Percentiles rank a stretch among this genome's conserved stretches.
Conservation (phyloP, 2,113 vertebrate genomes). For the Lucifuga dentata region DNA sequence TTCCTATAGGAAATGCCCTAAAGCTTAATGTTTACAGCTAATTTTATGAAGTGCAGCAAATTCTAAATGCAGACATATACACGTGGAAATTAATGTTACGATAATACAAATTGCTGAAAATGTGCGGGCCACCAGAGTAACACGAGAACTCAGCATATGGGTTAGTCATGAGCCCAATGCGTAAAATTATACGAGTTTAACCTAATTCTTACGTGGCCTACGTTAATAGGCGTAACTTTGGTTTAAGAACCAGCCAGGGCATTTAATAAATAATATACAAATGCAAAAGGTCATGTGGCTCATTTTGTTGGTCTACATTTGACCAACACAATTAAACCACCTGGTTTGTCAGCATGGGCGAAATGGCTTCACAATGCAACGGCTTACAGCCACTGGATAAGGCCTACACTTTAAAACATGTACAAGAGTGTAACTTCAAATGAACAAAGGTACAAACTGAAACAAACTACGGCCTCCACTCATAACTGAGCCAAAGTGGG, state of each 20-base stretch:
- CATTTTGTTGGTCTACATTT: slow-evolving; percentile 73
- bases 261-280: slow-evolving; percentile 4
- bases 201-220: not conserved
- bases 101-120: slow-evolving; percentile 6
- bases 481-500: slow-evolving; percentile 34
- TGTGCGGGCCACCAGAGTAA: slow-evolving; percentile 8
- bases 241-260: not conserved
- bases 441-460: slow-evolving; percentile 13
- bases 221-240: not conserved
- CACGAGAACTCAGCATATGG: not conserved
- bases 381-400: slow-evolving; percentile 42
- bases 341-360: slow-evolving; percentile 75
- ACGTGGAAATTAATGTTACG: slow-evolving; percentile 4
- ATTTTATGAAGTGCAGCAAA: slow-evolving; percentile 1
- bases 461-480: slow-evolving; percentile 17
- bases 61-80: not conserved
- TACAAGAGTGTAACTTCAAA: slow-evolving; percentile 19
- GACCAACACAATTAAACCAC: slow-evolving; percentile 79
- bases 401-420: slow-evolving; percentile 32
- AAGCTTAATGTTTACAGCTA: not conserved
- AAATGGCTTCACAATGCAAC: slow-evolving; percentile 65
- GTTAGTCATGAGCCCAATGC: not conserved
- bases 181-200: slow-evolving; percentile 21
- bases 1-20: not conserved
- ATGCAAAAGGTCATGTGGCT: slow-evolving; percentile 32